Conservation (phyloP, 2,888 invertebrate genomes). For the Pseudococcus longispinus region DNA sequence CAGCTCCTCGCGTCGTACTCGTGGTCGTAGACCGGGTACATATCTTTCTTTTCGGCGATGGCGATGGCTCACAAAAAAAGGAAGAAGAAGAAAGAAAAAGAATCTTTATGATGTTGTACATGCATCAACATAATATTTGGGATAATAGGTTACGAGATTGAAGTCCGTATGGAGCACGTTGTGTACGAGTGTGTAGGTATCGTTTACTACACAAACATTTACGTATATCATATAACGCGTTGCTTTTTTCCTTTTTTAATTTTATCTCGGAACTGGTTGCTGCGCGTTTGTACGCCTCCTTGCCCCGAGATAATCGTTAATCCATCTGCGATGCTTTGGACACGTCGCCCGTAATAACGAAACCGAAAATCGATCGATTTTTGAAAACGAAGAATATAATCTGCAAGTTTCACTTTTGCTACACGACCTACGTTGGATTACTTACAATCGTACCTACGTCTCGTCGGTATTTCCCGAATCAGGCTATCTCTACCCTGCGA, state of each 20-base stretch:
- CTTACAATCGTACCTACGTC: too few relatives aligned
- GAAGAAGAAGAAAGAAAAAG: not conserved
- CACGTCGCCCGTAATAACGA: not conserved
- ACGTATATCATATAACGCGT: not conserved
- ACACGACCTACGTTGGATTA: too few relatives aligned
- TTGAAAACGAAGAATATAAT: not conserved
- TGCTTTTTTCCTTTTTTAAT: not conserved
- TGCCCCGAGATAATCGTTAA: not conserved
- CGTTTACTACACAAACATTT: not conserved
- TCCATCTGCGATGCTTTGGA: not conserved
- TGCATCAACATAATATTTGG: constrained; percentile 44
- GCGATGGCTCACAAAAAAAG: not conserved
- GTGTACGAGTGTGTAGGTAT: not conserved
- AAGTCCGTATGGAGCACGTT: not conserved
- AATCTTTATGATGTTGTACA: constrained; percentile 6
- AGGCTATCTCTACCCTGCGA: not conserved
- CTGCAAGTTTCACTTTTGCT: not conserved
- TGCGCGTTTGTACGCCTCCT: not conserved
- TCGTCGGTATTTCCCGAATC: not conserved
- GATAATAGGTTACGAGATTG: constrained; percentile 44
- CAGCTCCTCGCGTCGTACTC: not conserved
- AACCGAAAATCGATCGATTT: not conserved
- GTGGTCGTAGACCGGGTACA: not conserved
- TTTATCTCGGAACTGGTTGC: not conserved
- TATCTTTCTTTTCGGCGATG: not conserved